A percentile compares a stretch with the other conserved stretches of the same genome.
phyloP scores from a whole-genome alignment of 2,113 vertebrate genomes.

The Piprites chloris region DNA sequence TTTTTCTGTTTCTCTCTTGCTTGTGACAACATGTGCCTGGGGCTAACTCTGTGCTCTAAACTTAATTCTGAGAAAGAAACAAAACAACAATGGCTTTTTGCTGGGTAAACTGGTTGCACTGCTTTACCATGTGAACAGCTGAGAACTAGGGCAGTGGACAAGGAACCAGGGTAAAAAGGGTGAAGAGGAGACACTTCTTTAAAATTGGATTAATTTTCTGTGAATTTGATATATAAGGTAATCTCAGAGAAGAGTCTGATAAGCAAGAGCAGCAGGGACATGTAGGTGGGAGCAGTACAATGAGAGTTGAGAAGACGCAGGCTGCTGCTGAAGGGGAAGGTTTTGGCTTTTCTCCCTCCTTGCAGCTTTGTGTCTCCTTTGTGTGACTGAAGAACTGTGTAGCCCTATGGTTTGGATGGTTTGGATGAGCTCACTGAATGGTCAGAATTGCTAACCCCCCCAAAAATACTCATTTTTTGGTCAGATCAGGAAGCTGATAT shows the following conservation, averaged over 20 bases:
- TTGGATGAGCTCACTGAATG: neutral
- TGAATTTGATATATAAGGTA: neutral
- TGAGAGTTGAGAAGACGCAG: neutral
- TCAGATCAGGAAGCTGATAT: neutral
- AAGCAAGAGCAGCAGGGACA: neutral
- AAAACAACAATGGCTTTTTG: neutral
- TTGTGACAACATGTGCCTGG: neutral
- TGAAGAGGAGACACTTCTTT: neutral
- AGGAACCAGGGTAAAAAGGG: neutral
- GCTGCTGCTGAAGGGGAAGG: neutral
- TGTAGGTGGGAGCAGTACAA: neutral
- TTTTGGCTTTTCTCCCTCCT: neutral
- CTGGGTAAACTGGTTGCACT: neutral
- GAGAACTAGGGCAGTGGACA: neutral
- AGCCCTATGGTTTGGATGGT: neutral
- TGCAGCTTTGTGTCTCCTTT: neutral
- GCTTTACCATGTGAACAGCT: neutral
- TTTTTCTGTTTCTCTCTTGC: neutral
- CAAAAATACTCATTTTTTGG: neutral
- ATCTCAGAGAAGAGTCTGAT: neutral
- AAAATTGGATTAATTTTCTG: neutral
- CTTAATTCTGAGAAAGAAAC: neutral
- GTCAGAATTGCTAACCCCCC: neutral
- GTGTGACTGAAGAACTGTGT: neutral
- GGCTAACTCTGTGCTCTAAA: neutral